Evolutionary conservation across 2,113 vertebrate genomes (phyloP), one percentile per base, ranked within the genome.

Genomic region (Toxostoma redivivum): DNA sequence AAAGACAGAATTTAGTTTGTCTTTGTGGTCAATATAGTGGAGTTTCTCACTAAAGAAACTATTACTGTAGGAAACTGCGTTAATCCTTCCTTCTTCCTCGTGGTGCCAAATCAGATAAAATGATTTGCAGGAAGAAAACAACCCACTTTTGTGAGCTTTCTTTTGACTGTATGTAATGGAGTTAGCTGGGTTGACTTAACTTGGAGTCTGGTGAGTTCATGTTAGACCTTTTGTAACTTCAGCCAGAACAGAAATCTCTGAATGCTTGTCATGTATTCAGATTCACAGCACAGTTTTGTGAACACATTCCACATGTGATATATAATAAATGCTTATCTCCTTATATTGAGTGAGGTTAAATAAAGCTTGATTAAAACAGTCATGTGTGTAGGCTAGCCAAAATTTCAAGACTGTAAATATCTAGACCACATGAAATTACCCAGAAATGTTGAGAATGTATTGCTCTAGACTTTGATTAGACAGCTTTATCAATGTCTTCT

Each of bases 191-290:
- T 38, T 92, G 38, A 76, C 9, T 30, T 92, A 70, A n/a, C 0
- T 0, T 54, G 24, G 42, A 88, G 44, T 8, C 54, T 67, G 28
- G 5, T 57, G n/a, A 0, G 1, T n/a, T 57, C n/a, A 25, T 37
- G 54, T 80, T 80, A 88, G n/a, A 62, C 45, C 37, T 93, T 94
- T 61, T 88, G 25, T 30, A 67, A 23, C 58, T 78, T 90, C 70
- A 37, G 20, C 18, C 28, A 57, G 53, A 18, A 15, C 25, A 78
- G 47, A 83, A 87, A 72, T 94, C 56, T 82, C 7, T 40, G 45
- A 38, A 54, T 81, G 42, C 12, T 80, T 82, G 35, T 89, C 3
- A 1, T 37, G 12, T 50, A 37, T 62, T 88, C 42, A 79, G 30
- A 67, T 83, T 83, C 18, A 2, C 45, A 80, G 33, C 28, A 12